Conservation (phyloP, 1,140 invertebrate genomes). For the Pseudomyrmex sp. region DNA sequence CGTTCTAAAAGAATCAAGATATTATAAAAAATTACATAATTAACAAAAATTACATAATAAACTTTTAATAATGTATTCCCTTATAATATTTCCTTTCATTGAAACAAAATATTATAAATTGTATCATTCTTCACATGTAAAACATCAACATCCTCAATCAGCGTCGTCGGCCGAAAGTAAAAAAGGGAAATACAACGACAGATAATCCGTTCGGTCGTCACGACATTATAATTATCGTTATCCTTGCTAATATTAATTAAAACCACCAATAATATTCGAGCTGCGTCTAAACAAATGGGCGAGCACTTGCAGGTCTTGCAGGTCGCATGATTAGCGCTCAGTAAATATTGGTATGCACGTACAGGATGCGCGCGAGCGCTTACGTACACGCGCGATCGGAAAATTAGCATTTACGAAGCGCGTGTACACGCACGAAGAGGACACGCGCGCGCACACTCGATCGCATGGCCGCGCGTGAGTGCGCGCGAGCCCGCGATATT, state of each 20-base stretch:
- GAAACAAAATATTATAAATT: no score
- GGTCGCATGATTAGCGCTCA: slow-evolving; percentile 64
- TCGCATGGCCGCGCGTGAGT: background rate
- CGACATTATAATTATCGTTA: slow-evolving; percentile 65
- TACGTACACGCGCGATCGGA: background rate
- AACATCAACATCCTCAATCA: background rate
- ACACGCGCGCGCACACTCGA: slow-evolving; percentile 10
- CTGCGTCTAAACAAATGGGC: slow-evolving; percentile 82
- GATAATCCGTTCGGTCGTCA: slow-evolving; percentile 38
- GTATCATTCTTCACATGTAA: background rate
- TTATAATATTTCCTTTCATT: no score
- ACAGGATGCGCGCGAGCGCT: slow-evolving; percentile 7
- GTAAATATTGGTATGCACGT: slow-evolving; percentile 41
- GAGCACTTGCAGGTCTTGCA: slow-evolving; percentile 62
- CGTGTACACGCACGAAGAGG: slow-evolving; percentile 27
- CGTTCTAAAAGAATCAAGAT: no score
- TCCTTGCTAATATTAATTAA: slow-evolving; percentile 77
- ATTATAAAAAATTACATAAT: no score
- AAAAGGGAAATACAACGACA: background rate
- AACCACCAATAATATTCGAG: slow-evolving; percentile 80
- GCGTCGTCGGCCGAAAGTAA: background rate
- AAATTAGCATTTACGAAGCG: slow-evolving; percentile 43
- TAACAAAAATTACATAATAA: no score
- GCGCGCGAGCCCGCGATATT: slow-evolving; percentile 74
- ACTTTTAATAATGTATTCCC: no score